These are phyloP conservation scores for Chlorospingus flavigularis DNA, from an alignment of 2,797 vertebrate genomes.

Conservation along the genomic window DNA sequence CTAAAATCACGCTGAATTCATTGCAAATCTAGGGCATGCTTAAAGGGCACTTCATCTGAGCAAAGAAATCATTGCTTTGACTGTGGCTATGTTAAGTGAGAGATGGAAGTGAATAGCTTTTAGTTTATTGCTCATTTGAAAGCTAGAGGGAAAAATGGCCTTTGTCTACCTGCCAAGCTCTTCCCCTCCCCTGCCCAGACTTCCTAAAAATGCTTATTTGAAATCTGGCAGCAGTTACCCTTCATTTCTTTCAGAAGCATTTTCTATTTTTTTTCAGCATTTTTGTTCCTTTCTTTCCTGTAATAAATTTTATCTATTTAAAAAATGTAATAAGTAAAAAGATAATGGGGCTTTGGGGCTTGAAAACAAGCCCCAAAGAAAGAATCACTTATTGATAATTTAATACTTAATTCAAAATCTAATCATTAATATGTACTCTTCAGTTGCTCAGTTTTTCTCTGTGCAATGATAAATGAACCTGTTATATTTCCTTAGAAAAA, in stretches of 20 bases:
- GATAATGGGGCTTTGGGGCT: not conserved
- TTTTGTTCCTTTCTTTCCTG: not conserved
- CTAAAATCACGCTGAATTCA: conserved; percentile 44
- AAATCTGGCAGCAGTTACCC: conserved; percentile 21
- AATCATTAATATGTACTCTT: not conserved
- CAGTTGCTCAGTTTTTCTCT: not conserved
- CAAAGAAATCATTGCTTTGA: conserved; percentile 61
- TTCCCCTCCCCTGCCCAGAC: not conserved
- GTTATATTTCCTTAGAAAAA: not conserved
- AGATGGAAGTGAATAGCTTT: conserved; percentile 58
- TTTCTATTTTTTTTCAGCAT: not conserved
- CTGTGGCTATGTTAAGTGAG: conserved; percentile 43
- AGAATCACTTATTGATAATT: not conserved
- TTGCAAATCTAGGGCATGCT: conserved; percentile 56
- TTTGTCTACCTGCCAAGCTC: conserved; percentile 49
- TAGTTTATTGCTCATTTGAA: conserved; percentile 65
- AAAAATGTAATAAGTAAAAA: not conserved
- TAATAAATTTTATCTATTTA: not conserved
- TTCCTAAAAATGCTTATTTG: conserved; percentile 38
- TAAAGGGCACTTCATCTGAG: conserved; percentile 55
- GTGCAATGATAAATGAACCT: not conserved
- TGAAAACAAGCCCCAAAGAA: not conserved
- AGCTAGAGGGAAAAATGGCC: conserved; percentile 47
- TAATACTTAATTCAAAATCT: not conserved
- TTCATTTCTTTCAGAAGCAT: not conserved